Percentiles rank a stretch among this genome's conserved stretches.
Evolutionary conservation across 2,113 vertebrate genomes (phyloP).

Genomic region (Salminus brasiliensis): DNA sequence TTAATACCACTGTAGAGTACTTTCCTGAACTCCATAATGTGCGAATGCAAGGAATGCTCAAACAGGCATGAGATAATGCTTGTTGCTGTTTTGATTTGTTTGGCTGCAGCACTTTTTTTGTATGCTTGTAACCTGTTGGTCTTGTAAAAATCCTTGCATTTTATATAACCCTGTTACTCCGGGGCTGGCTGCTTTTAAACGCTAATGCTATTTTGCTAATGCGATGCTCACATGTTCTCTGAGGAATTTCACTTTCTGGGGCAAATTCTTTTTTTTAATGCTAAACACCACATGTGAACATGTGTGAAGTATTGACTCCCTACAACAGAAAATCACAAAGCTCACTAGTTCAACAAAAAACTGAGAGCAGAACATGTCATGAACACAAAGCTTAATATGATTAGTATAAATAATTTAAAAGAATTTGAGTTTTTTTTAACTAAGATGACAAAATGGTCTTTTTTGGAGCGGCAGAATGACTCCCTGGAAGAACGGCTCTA

Average conservation of each 20-base stretch:
- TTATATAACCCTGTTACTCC: slow-evolving; percentile 69
- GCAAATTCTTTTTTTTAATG: neutral
- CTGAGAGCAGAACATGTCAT: neutral
- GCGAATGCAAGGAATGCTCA: slow-evolving; percentile 61
- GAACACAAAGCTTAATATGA: neutral
- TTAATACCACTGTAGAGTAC: neutral
- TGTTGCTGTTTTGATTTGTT: slow-evolving; percentile 67
- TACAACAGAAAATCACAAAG: neutral
- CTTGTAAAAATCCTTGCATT: slow-evolving; percentile 64
- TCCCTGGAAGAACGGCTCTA: no score
- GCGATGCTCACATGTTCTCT: slow-evolving; percentile 52
- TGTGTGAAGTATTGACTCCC: neutral
- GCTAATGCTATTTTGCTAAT: slow-evolving; percentile 66
- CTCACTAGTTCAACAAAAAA: neutral
- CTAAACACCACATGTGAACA: neutral
- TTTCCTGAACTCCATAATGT: slow-evolving; percentile 40
- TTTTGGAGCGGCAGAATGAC: no score
- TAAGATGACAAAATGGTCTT: no score
- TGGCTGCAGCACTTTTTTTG: slow-evolving; percentile 52
- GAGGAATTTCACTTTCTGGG: slow-evolving; percentile 1
- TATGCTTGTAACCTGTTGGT: slow-evolving; percentile 64
- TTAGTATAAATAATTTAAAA: neutral
- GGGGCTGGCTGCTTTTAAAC: slow-evolving; percentile 64
- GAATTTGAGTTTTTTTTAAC: neutral
- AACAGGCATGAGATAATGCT: slow-evolving; percentile 62